Percentiles rank a stretch among this genome's conserved stretches.
Evolutionary conservation across 2,797 vertebrate genomes (phyloP).

Genomic region (Harpagifer antarcticus): DNA sequence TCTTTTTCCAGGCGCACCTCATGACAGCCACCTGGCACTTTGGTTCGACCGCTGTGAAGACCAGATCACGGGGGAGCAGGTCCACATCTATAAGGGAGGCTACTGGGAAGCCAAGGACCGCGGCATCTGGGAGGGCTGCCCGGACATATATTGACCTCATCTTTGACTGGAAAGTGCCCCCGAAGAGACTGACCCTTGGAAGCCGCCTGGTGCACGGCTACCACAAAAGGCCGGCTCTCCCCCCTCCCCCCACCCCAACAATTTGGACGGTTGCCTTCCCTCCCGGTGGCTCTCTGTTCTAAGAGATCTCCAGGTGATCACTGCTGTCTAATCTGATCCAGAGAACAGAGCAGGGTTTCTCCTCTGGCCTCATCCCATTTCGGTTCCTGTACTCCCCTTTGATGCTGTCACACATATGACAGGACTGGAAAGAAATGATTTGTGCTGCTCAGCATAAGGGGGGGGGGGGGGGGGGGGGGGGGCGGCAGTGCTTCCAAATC

Average conservation of each 20-base stretch:
- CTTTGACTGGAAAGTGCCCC: constrained; percentile 37
- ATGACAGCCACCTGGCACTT: constrained; percentile 90
- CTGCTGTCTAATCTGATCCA: constrained; percentile 56
- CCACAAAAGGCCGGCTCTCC: constrained; percentile 31
- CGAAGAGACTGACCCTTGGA: constrained; percentile 49
- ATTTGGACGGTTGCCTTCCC: constrained; percentile 38
- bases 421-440: constrained; percentile 21
- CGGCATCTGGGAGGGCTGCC: constrained; percentile 90
- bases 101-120: constrained; percentile 97
- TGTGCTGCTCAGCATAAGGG: constrained; percentile 18
- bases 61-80: constrained; percentile 88
- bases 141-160: constrained; percentile 91
- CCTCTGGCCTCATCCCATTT: constrained; percentile 27
- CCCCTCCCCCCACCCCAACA: neutral
- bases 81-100: constrained; percentile 92
- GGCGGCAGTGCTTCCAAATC: constrained; percentile 65
- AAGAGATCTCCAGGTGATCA: constrained; percentile 72
- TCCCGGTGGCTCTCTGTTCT: constrained; percentile 77
- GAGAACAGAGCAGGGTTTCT: constrained; percentile 34
- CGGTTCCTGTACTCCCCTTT: constrained; percentile 28
- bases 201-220: constrained; percentile 28
- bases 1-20: constrained; percentile 82
- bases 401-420: constrained; percentile 45
- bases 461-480: constrained; percentile 30
- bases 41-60: constrained; percentile 94